A percentile compares a stretch with the other conserved stretches of the same genome.
Conservation (phyloP, 2,113 vertebrate genomes). For the Forbesichthys agassizii region DNA sequence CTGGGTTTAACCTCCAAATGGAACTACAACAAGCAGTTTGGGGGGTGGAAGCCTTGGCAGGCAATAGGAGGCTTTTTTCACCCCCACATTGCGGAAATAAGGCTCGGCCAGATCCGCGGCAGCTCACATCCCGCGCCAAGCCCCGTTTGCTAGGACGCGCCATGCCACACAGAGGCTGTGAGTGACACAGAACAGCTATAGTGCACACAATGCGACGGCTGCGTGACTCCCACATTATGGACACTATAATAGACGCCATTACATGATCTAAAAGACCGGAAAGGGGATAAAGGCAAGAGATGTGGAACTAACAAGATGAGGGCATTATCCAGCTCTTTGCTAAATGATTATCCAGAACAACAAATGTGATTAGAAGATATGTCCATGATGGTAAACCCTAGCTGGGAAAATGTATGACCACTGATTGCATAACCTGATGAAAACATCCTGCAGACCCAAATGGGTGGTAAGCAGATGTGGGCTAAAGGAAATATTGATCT, state of each 20-base stretch:
- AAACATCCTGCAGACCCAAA: neutral
- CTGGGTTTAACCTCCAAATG: constrained; percentile 36
- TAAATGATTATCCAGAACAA: constrained; percentile 18
- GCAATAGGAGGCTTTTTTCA: constrained; percentile 34
- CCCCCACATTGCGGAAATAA: constrained; percentile 43
- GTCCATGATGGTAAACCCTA: neutral
- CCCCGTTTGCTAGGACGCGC: constrained; percentile 26
- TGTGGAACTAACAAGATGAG: constrained; percentile 59
- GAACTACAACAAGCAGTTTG: neutral
- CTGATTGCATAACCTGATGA: neutral
- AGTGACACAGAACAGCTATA: constrained; percentile 14
- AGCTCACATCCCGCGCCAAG: constrained; percentile 45
- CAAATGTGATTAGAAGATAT: neutral
- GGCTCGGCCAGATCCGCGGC: constrained; percentile 30
- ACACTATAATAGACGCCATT: constrained; percentile 43
- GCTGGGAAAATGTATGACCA: too few relatives aligned
- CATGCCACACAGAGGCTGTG: constrained; percentile 21
- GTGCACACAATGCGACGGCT: constrained; percentile 9
- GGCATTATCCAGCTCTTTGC: constrained; percentile 25
- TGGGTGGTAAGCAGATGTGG: constrained; percentile 9
- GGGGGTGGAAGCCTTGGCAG: constrained; percentile 46
- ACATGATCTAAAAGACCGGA: constrained; percentile 47
- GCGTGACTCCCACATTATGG: constrained; percentile 20
- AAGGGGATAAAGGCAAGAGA: constrained; percentile 53
- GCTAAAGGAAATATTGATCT: constrained; percentile 26